Evolutionary conservation across 2,797 vertebrate species (phyloP), one percentile per base, ranked within the genome.

Genomic region (Sebastes iracundus): DNA sequence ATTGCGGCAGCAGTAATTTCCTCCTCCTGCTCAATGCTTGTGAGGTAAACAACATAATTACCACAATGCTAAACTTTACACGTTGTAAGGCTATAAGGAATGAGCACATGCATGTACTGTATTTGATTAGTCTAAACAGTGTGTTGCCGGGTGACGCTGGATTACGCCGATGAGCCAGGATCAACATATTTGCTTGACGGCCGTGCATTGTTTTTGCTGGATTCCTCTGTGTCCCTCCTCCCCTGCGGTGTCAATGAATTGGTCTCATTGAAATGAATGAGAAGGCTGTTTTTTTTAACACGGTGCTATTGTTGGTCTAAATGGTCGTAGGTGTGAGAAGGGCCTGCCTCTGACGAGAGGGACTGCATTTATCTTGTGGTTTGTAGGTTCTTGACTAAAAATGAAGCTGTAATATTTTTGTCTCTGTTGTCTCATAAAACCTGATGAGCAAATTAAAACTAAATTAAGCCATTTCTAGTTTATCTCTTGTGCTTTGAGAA

Each of bases 201-300:
- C 77, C 35, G n/a, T 5, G 58, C 32, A 33, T 76, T 52, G 58
- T 62, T 64, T 53, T 32, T 23, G 18, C 25, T 22, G 18, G 46
- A 56, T 62, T 59, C 52, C 71, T 80, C 18, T 49, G 68, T 32
- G 30, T 7, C n/a, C 4, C 66, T 42, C 42, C 59, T 66, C 52
- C 67, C 71, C 58, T 16, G 53, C 83, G 63, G 75, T 55, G 80
- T 76, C 46, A 70, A 73, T 80, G 83, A 65, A 87, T 83, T 3
- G 28, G 27, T 79, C 72, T 77, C 68, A 71, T 56, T 87, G 83
- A 80, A 82, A 86, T 85, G 46, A 90, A 90, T 89, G 87, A 90
- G 75, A 60, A n/a, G 67, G 75, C 65, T 80, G 72, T 72, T 46
- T 81, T 77, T 82, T 81, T 30, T 76, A 85, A 80, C 58, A n/a